Conservation (phyloP, 2,888 invertebrate species). For the Apotomis betuletana region DNA sequence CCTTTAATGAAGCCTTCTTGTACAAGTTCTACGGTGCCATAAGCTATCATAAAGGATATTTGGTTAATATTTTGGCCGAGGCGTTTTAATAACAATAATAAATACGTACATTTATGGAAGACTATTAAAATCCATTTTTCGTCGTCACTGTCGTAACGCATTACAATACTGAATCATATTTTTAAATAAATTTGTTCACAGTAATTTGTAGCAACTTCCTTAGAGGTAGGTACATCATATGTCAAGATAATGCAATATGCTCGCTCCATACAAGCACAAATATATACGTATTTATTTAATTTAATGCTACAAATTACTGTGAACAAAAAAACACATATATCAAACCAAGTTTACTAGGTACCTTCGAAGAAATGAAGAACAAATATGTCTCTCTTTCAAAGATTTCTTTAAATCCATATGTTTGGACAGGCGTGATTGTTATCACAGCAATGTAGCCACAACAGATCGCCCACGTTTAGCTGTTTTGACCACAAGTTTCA, state of each 20-base stretch:
- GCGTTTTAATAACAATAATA: not conserved
- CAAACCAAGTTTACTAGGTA: not conserved
- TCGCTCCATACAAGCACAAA: no score
- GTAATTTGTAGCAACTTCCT: no score
- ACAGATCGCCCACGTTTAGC: slow-evolving; percentile 57
- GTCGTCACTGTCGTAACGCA: no score
- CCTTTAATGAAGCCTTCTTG: not conserved
- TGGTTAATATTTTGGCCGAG: slow-evolving; percentile 2
- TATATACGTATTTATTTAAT: no score
- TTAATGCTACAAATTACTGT: no score
- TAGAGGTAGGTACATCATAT: no score
- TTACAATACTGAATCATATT: no score
- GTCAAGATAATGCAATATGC: no score
- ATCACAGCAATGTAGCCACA: slow-evolving; percentile 53
- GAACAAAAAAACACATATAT: no score
- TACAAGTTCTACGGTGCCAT: not conserved
- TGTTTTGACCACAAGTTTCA: slow-evolving; percentile 64
- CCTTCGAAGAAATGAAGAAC: not conserved
- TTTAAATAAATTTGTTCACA: no score
- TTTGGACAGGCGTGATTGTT: slow-evolving; percentile 49
- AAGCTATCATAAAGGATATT: not conserved
- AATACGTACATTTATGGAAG: not conserved
- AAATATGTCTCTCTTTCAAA: not conserved
- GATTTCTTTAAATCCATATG: slow-evolving; percentile 33
- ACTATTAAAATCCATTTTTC: not conserved